Evolutionary conservation across 1,140 invertebrate species (phyloP).

Genomic region (Bombus waltoni): DNA sequence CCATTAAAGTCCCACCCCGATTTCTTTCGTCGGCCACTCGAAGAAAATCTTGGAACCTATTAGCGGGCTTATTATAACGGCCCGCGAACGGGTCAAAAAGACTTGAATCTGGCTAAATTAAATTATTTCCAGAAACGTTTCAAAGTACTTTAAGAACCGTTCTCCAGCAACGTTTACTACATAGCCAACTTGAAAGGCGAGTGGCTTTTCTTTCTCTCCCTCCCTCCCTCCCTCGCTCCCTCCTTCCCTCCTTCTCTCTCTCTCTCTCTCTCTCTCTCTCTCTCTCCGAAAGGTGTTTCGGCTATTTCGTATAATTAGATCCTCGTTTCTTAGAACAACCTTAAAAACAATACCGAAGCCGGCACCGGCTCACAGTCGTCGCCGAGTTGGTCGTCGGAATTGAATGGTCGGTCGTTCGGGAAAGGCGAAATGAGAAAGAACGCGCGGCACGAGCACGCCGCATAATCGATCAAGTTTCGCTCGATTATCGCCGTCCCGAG

Average conservation of each 20-base stretch:
- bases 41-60: conserved; percentile 57
- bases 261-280: too few species aligned
- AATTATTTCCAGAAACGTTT: conserved; percentile 61
- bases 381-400: neutral
- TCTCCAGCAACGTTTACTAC: conserved; percentile 12
- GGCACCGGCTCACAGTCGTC: neutral
- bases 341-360: conserved; percentile 8
- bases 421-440: neutral
- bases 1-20: conserved; percentile 16
- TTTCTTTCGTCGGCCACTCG: conserved; percentile 40
- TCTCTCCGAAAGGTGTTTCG: conserved; percentile 10
- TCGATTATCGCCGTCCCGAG: neutral
- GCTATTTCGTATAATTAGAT: conserved; percentile 58
- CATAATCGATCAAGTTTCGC: conserved; percentile 11
- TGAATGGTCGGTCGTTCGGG: neutral
- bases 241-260: neutral
- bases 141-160: conserved; percentile 36
- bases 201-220: neutral
- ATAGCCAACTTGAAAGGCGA: conserved; percentile 11
- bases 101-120: conserved; percentile 48
- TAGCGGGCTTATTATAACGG: conserved; percentile 53
- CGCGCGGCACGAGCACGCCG: neutral
- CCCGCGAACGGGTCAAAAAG: conserved; percentile 49
- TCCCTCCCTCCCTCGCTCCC: too few species aligned
- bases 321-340: conserved; percentile 33